These are phyloP conservation scores for Laspeyria flexula DNA, from an alignment of 2,888 invertebrate genomes.

Conservation along the genomic window DNA sequence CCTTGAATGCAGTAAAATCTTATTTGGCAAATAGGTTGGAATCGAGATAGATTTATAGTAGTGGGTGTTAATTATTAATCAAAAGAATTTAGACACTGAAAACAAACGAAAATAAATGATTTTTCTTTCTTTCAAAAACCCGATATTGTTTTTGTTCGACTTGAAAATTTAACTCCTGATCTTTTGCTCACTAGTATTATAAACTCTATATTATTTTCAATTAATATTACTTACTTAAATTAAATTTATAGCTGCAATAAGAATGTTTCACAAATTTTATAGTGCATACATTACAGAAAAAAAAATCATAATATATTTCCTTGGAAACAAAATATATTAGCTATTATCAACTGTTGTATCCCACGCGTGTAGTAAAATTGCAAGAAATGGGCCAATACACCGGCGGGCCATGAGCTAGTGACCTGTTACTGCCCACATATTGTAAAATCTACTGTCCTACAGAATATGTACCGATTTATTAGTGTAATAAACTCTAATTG, in stretches of 20 bases:
- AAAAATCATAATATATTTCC: background rate
- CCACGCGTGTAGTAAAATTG: conserved; percentile 31
- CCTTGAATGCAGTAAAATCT: too few relatives aligned
- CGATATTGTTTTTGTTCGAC: too few relatives aligned
- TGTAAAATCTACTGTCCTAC: background rate
- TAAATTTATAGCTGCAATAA: background rate
- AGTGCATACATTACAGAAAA: background rate
- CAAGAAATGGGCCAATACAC: conserved; percentile 32
- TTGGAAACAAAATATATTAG: conserved; percentile 14
- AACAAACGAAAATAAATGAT: too few relatives aligned
- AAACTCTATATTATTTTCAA: too few relatives aligned
- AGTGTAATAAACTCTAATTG: background rate
- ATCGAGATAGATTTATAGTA: too few relatives aligned
- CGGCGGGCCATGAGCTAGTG: conserved; percentile 30
- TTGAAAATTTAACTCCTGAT: too few relatives aligned
- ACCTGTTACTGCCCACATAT: conserved; percentile 33
- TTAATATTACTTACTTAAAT: background rate
- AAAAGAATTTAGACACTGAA: too few relatives aligned
- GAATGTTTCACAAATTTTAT: background rate
- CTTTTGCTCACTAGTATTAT: too few relatives aligned
- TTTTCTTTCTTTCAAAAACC: too few relatives aligned
- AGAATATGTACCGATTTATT: background rate
- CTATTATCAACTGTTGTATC: conserved; percentile 29
- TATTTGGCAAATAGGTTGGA: too few relatives aligned
- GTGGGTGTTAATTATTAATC: too few relatives aligned